Conservation (phyloP, 2,888 invertebrate species). For the Bhutanitis thaidina region DNA sequence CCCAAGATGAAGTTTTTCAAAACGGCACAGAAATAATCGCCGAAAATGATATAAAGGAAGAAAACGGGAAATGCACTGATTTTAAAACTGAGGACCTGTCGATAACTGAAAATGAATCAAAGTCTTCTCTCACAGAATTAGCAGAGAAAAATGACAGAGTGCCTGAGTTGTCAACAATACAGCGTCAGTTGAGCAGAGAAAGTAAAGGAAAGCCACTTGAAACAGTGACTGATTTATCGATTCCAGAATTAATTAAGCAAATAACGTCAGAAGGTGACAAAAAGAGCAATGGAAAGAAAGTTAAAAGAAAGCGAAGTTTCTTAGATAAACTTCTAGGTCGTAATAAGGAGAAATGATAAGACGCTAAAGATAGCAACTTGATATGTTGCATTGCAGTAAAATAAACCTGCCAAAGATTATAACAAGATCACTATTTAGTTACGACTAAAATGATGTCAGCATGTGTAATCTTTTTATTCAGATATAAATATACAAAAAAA, state of each 20-base stretch:
- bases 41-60: conserved; percentile 24
- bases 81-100: conserved; percentile 28
- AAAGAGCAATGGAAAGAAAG: conserved; percentile 52
- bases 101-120: conserved; percentile 35
- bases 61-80: conserved; percentile 22
- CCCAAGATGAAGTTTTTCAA: conserved; percentile 35
- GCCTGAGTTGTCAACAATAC: conserved; percentile 54
- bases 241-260: conserved; percentile 65
- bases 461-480: conserved; percentile 46
- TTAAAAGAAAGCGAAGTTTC: conserved; percentile 73
- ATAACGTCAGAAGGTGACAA: conserved; percentile 60
- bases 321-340: conserved; percentile 69
- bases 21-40: conserved; percentile 29
- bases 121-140: conserved; percentile 53
- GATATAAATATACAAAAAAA: conserved; percentile 25
- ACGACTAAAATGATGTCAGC: conserved; percentile 51
- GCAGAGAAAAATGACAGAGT: conserved; percentile 65
- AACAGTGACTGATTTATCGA: conserved; percentile 55
- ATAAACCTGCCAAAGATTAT: conserved; percentile 69
- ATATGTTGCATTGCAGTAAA: conserved; percentile 43
- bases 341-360: conserved; percentile 50
- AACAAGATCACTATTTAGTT: conserved; percentile 45
- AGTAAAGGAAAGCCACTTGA: conserved; percentile 45
- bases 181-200: conserved; percentile 55
- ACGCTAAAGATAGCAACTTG: conserved; percentile 35